Base-by-base conservation (phyloP, 2,113 vertebrate genomes). In the Sisor rabdophorus region DNA sequence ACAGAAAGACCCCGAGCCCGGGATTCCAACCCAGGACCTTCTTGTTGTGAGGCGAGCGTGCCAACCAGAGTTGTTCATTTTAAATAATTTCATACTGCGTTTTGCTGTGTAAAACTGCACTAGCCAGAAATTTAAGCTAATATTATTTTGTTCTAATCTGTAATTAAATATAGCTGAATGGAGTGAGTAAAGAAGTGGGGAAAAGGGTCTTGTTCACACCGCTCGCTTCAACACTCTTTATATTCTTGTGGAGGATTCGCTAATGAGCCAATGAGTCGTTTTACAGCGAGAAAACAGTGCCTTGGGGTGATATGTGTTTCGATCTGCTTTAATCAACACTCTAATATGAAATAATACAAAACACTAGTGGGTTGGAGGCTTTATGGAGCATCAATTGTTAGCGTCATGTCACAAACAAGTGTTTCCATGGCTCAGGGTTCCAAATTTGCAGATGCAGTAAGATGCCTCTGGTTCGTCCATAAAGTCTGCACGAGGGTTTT, bases 291-390 rank as follows among this genome's bases (percentile, higher is more conserved):
- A 52, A 52, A 68, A 68, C 24, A 10, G 47, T 11, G 44, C 65
- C 65, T 50, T 17, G 13, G 65, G 65, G 65, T 68, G 47, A 68
- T 50, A 12, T 52, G 47, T 68, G 40, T 44, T 44, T 44, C 40
- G 5, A 68, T 68, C 65, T 68, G 44, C 36, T 68, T 68, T 68
- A 68, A 52, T 68, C 65, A 68, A 68, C 65, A 68, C 1, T 48
- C 16, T 68, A 68, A 52, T 11, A 20, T 24, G 24, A 65, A 65
- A 48, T 16, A 50, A 50, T 11, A 50, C 15, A 26, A 28, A 19
- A 52, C 47, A 50, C 22, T 2, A 6, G 28, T 50, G 26, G 50
- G 22, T 26, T 19, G 1, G 26, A 19, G 47, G 3, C 8, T 47
- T 40, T 24, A 67, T 67, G 15, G 12, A 16, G 19, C 10, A 11